These are phyloP conservation scores for Tetrax tetrax DNA, from an alignment of 2,113 vertebrate species.

Conservation along the genomic window DNA sequence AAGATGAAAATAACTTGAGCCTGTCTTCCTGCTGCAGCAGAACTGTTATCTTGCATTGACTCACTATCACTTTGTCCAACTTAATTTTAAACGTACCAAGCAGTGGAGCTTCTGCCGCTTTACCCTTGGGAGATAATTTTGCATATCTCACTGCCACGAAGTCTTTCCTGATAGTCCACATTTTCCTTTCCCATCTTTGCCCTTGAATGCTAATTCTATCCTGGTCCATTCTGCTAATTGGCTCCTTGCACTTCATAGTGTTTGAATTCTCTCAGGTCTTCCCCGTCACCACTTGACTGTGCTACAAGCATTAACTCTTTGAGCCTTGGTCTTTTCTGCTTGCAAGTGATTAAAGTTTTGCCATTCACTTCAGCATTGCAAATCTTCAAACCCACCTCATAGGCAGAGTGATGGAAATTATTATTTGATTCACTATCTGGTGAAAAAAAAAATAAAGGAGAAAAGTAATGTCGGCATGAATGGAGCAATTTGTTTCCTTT, in stretches of 20 bases:
- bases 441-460: background rate
- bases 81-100: background rate
- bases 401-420: background rate
- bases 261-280: background rate
- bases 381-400: background rate
- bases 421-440: background rate
- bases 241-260: background rate
- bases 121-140: background rate
- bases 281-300: background rate
- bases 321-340: background rate
- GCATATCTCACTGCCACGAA: background rate
- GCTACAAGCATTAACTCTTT: background rate
- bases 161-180: background rate
- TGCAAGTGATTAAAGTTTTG: background rate
- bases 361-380: background rate
- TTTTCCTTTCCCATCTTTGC: conserved; percentile 1
- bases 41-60: background rate
- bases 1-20: conserved; percentile 1
- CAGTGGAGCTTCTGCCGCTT: background rate
- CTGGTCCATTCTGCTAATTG: background rate
- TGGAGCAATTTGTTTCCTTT: background rate
- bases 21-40: background rate
- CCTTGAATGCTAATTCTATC: background rate
- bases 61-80: background rate
- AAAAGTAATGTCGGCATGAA: background rate